A percentile compares a stretch with the other conserved stretches of the same genome.
phyloP scores from a whole-genome alignment of 2,113 vertebrate species.

The Colistium nudipinnis region DNA sequence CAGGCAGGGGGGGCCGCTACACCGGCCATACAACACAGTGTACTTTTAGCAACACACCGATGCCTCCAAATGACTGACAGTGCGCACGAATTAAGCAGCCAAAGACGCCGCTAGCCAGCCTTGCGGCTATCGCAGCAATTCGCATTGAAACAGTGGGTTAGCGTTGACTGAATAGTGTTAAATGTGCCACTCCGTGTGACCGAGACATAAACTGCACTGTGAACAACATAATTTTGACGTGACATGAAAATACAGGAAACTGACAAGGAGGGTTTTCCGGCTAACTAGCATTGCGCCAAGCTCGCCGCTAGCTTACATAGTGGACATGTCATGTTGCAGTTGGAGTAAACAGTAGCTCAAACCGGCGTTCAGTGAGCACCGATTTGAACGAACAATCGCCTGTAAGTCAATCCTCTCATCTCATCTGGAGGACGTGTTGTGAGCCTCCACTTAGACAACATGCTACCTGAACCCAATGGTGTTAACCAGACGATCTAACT shows the following conservation, averaged over 20 bases:
- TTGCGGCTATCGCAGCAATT: neutral
- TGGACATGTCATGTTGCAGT: slow-evolving; percentile 19
- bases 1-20: too few species aligned
- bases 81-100: slow-evolving; percentile 25
- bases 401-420: too few species aligned
- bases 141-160: neutral
- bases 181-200: neutral
- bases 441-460: neutral
- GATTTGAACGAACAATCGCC: neutral
- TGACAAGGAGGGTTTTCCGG: slow-evolving; percentile 26
- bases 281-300: slow-evolving; percentile 43
- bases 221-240: neutral
- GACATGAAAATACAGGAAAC: slow-evolving; percentile 16
- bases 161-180: neutral
- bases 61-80: slow-evolving; percentile 28
- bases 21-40: neutral
- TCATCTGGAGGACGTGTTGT: neutral
- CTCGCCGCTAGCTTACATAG: slow-evolving; percentile 39
- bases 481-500: neutral
- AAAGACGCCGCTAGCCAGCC: slow-evolving; percentile 11
- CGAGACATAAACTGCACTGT: accelerated
- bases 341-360: slow-evolving; percentile 26
- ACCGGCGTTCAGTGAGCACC: neutral
- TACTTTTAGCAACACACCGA: neutral
- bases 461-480: neutral